Evolutionary conservation across 2,888 invertebrate genomes (phyloP).

Genomic region (Tetheella fluctuosa): DNA sequence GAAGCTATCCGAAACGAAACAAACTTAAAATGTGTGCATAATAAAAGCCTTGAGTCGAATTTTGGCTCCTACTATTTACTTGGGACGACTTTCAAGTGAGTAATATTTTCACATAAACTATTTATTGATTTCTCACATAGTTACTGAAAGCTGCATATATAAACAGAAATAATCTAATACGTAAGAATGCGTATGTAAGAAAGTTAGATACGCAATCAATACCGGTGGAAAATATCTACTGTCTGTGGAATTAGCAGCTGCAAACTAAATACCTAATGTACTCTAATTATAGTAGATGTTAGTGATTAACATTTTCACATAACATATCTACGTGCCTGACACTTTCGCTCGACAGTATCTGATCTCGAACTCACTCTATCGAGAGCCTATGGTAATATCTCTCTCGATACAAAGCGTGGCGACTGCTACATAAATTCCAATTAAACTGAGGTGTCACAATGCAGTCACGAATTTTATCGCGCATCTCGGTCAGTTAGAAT

Average conservation of each 20-base stretch:
- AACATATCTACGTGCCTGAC: neutral
- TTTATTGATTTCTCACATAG: too few relatives aligned
- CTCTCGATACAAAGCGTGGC: constrained; percentile 49
- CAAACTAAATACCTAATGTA: neutral
- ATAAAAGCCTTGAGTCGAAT: constrained; percentile 58
- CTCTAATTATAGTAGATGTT: neutral
- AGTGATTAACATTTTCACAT: neutral
- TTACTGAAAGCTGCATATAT: neutral
- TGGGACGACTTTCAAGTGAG: constrained; percentile 9
- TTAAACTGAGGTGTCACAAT: constrained; percentile 72
- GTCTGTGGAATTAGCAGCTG: neutral
- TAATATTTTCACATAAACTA: neutral
- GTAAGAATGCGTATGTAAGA: constrained; percentile 2
- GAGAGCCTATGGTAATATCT: constrained; percentile 33
- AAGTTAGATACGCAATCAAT: neutral
- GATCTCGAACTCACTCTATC: constrained; percentile 13
- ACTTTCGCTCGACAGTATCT: neutral
- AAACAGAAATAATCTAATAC: neutral
- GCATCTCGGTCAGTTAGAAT: constrained; percentile 51
- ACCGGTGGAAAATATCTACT: neutral
- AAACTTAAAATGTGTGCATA: constrained; percentile 67
- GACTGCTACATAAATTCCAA: constrained; percentile 78
- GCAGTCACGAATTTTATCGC: constrained; percentile 63
- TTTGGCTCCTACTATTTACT: constrained; percentile 43
- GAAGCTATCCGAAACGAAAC: constrained; percentile 69